Evolutionary conservation across 2,888 invertebrate genomes (phyloP), one percentile per base, ranked within the genome.

Genomic region (Athalia cordata): DNA sequence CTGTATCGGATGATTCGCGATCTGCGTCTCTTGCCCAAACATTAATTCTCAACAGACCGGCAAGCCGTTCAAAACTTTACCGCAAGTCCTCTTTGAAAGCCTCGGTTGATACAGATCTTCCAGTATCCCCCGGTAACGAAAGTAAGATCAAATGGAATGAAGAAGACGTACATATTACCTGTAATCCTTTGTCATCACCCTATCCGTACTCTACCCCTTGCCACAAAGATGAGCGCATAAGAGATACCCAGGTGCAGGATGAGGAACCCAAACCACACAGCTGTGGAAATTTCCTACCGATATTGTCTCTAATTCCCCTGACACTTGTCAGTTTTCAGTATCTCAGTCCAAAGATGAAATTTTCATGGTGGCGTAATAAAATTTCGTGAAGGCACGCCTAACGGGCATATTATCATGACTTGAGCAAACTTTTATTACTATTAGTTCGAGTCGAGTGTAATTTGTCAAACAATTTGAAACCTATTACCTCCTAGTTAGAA

Each of bases 281-380:
- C 77, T 89, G 89, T 76, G 86, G 88, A 13, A 89, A 87, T 79
- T 89, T 89, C 79, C 77, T 89, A 76, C 89, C 89, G 8, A 89
- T 89, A 50, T 81, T 89, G 50, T 87, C 89, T 29, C 79, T 89
- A 47, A 87, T 90, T 62, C 89, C 90, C 4, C 88, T 89, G 75
- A 88, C 88, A 59, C 85, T 89, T 67, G 84, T 88, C 79, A 87
- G 89, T 81, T 87, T 89, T 76, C 89, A 90, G 76, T 89, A 90
- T 81, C 86, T 89, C 15, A 90, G 89, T 79, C 92, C 92, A 79
- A 91, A 92, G 86, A 92, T 93, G 86, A 91, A 93, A 85, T 93
- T 92, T 86, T 92, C 92, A 72, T 93, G 93, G 93, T 93, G 93
- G 93, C 92, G 93, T 74, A 93, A 93, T 83, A 93, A 93, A 88